Base-by-base conservation (phyloP, 2,888 invertebrate genomes). In the Orthosia gothica region DNA sequence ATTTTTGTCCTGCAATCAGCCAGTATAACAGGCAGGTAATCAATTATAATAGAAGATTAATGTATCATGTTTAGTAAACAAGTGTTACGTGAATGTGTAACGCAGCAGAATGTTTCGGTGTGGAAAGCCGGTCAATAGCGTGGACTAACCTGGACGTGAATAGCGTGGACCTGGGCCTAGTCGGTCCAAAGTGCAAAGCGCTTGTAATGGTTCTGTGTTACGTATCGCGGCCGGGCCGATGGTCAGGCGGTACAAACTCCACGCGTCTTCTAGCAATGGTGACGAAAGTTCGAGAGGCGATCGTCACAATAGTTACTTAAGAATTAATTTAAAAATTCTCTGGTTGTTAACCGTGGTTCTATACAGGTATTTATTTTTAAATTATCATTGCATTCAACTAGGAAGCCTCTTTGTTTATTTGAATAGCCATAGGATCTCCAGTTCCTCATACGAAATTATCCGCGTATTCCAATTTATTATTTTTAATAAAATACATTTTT, bases 121-220 rank as follows among this genome's bases (percentile, higher is more conserved):
- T 45, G n/a, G 76, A 66, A 74, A 58, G 76, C 50, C 18, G 45
- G 50, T 45, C 76, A 58, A 23, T 32, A 52, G 13, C 65, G 20
- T 45, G 64, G 26, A 11, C 50, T 49, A 18, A 12, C 5, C 16
- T n/a, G n/a, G n/a, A n/a, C n/a, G n/a, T n/a, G n/a, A 58, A 23
- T 32, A 52, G 13, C 65, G 20, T 45, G 64, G 26, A 11, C 50
- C 16, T 1, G 3, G 16, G n/a, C 45, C 16, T 18, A 16, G 23
- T 40, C 23, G 59, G 54, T 68, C 54, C 69, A 47, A 76, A 77
- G 75, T 23, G 16, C 75, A 59, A n/a, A 1, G 15, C 16, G 11
- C 13, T 2, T 15, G 5, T 32, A 32, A 20, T 26, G 11, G 23
- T 15, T 7, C 49, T 15, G n/a, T 26, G 59, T 26, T 58, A 26